Evolutionary conservation across 2,888 invertebrate species (phyloP).

Genomic region (Osmoderma eremita): DNA sequence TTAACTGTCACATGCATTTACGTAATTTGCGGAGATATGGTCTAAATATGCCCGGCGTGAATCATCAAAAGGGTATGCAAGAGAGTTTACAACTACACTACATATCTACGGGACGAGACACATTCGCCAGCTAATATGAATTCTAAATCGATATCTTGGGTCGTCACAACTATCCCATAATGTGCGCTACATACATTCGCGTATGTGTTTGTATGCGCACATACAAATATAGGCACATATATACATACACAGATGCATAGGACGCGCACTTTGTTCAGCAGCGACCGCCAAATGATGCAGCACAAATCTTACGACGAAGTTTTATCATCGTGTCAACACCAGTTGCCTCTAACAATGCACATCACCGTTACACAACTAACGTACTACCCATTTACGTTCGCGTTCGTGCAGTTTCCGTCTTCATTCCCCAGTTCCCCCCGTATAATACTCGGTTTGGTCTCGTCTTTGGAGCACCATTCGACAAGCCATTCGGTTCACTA

Average conservation of each 20-base stretch:
- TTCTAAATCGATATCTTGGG: slow-evolving; percentile 56
- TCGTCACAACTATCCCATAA: neutral
- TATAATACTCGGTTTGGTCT: slow-evolving; percentile 17
- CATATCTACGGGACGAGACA: neutral
- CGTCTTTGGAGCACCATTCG: neutral
- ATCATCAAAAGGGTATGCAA: slow-evolving; percentile 5
- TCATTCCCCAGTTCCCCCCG: slow-evolving; percentile 18
- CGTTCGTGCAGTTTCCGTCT: slow-evolving; percentile 29
- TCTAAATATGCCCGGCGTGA: no score
- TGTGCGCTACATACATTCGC: neutral
- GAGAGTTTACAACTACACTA: neutral
- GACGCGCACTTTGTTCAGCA: slow-evolving; percentile 59
- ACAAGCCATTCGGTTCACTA: slow-evolving; percentile 15
- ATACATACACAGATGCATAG: slow-evolving; percentile 53
- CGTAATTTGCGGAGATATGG: no score
- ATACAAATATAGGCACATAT: neutral
- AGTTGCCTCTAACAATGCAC: slow-evolving; percentile 60
- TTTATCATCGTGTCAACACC: slow-evolving; percentile 63
- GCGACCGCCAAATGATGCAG: slow-evolving; percentile 59
- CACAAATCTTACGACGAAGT: slow-evolving; percentile 60
- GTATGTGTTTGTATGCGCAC: neutral
- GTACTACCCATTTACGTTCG: slow-evolving; percentile 11
- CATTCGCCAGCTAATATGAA: slow-evolving; percentile 24
- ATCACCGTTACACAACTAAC: slow-evolving; percentile 50
- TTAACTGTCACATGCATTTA: no score